Percentiles rank a stretch among this genome's conserved stretches.
Conservation (phyloP, 2,797 vertebrate species). For the Xiphophorus birchmanni region DNA sequence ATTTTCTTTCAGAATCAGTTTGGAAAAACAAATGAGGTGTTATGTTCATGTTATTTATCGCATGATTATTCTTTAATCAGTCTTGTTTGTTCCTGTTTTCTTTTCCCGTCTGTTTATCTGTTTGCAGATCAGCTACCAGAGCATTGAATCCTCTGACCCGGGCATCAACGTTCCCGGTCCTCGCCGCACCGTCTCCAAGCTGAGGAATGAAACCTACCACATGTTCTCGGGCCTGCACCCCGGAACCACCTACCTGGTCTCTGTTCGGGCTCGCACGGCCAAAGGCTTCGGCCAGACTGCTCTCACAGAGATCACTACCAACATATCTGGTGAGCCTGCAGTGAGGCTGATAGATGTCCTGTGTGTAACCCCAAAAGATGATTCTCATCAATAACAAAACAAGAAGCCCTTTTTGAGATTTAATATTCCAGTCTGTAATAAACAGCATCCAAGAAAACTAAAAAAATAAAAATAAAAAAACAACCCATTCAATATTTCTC, state of each 20-base stretch:
- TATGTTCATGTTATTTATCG: neutral
- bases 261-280: slow-evolving; percentile 89
- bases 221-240: slow-evolving; percentile 95
- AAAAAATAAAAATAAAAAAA: neutral
- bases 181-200: slow-evolving; percentile 91
- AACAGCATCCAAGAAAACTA: neutral
- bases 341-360: neutral
- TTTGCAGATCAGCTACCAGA: slow-evolving; percentile 95
- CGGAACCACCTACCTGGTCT: slow-evolving; percentile 95
- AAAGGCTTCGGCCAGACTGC: slow-evolving; percentile 96
- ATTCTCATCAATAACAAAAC: neutral
- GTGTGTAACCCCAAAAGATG: neutral
- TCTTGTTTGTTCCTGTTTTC: rapidly evolving
- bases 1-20: neutral
- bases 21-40: neutral
- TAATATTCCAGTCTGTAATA: neutral
- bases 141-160: slow-evolving; percentile 93
- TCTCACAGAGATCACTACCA: slow-evolving; percentile 95
- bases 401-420: neutral
- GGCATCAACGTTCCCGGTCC: slow-evolving; percentile 91
- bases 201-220: slow-evolving; percentile 96
- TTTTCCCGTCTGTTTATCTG: neutral
- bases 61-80: neutral
- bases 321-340: slow-evolving; percentile 88
- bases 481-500: neutral